Evolutionary conservation across 2,113 vertebrate species (phyloP), one percentile per base, ranked within the genome.

Genomic region (Thamnaconus septentrionalis): DNA sequence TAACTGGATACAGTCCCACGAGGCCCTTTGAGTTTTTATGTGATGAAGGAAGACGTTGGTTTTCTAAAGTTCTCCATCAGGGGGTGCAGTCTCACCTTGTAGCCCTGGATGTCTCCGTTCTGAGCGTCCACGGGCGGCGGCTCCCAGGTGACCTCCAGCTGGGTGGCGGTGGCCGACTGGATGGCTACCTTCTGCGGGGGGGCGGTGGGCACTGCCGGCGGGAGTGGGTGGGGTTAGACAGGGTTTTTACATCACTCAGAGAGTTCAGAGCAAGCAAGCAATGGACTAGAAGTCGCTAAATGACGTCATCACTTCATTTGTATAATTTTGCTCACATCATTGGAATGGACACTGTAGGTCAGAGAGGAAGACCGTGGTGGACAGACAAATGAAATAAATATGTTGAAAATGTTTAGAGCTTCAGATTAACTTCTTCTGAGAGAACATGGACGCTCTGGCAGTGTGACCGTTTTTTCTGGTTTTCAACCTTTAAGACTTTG

Each of bases 41-140:
- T 8, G 41, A 60, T 8, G 60, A 74, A 8, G 39, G 7, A 54
- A 61, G 41, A 64, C 6, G 39, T 42, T 39, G 31, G 39, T 60
- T 6, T 46, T 46, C n/a, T 6, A 11, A 8, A 41, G 31, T 51
- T 53, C 18, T 31, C 18, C 18, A 31, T 31, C 18, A 31, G 18
- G 18, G 18, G 48, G 50, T 18, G 6, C 41, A 41, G 6, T 58
- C 45, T 56, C 10, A 93, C 97, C 96, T 99, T 99, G 85, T 99
- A 99, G 42, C 96, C 97, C 76, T 98, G 96, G 59, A 99, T 95
- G 88, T 99, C 97, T 53, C 96, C 96, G 0, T 99, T 98, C 87
- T 96, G 96, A n/a, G 85, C 92, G 6, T 96, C 92, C 1, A 88
- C 63, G 0, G 96, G 96, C 0, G 97, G 97, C 0, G 96, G 95